These are phyloP conservation scores for Dicentrarchus labrax DNA, from an alignment of 2,113 vertebrate species.

Conservation along the genomic window DNA sequence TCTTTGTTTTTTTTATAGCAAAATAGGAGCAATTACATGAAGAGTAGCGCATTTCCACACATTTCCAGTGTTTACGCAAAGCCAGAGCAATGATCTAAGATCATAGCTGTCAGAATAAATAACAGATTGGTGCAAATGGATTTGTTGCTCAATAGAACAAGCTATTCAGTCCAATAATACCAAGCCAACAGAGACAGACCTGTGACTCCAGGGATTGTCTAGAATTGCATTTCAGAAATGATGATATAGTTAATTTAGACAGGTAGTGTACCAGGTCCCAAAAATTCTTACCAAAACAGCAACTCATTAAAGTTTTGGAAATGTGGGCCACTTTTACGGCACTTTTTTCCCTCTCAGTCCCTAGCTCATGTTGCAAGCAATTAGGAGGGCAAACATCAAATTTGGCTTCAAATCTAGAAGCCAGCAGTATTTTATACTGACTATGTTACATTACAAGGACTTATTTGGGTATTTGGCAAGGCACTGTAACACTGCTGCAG, in stretches of 20 bases:
- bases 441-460: conserved; percentile 11
- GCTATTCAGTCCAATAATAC: neutral
- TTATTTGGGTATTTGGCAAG: conserved; percentile 42
- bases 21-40: conserved; percentile 25
- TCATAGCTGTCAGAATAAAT: conserved; percentile 29
- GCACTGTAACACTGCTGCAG: conserved; percentile 18
- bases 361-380: conserved; percentile 17
- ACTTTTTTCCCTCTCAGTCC: neutral
- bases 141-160: conserved; percentile 1
- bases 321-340: conserved; percentile 1
- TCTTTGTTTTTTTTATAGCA: neutral
- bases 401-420: conserved; percentile 10
- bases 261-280: neutral
- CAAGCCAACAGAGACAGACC: conserved; percentile 5
- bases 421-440: conserved; percentile 18
- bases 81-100: conserved; percentile 9
- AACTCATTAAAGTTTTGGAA: conserved; percentile 30
- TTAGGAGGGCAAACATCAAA: conserved; percentile 26
- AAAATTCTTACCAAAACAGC: conserved; percentile 16
- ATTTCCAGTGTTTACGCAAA: conserved; percentile 9
- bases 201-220: neutral
- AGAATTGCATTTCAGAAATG: conserved; percentile 5
- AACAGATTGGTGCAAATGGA: conserved; percentile 9
- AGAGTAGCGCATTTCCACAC: neutral
- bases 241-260: conserved; percentile 30